These are phyloP conservation scores for Spisula subtruncata DNA, from an alignment of 2,888 invertebrate species.

Conservation along the genomic window DNA sequence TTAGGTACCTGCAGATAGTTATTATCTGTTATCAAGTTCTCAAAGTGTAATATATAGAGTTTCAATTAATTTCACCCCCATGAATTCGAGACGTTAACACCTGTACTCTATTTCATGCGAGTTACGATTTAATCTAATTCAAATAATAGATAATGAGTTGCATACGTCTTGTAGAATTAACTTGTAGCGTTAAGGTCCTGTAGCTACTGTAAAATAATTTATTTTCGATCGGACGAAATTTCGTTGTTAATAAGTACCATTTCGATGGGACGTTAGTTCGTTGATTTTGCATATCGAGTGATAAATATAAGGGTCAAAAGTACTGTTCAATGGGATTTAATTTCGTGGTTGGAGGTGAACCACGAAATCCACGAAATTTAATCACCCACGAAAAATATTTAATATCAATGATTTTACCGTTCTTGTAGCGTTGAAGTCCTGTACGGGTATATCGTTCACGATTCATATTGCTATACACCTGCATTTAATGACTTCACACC, in stretches of 20 bases:
- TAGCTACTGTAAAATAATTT: too few species aligned
- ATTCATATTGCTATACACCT: background rate
- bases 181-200: background rate
- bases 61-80: constrained; percentile 14
- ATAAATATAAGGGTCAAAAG: too few species aligned
- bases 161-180: constrained; percentile 4
- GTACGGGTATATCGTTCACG: background rate
- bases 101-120: background rate
- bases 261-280: too few species aligned
- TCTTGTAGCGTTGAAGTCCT: background rate
- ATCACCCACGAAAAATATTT: too few species aligned
- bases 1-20: background rate
- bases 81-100: constrained; percentile 1
- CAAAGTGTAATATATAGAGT: background rate
- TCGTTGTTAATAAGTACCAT: too few species aligned
- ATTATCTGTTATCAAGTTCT: background rate
- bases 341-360: too few species aligned
- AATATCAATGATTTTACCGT: too few species aligned
- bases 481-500: constrained; percentile 36
- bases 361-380: too few species aligned
- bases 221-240: too few species aligned
- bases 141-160: constrained; percentile 13
- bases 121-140: constrained; percentile 14
- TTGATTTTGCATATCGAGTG: too few species aligned
- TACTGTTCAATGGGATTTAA: too few species aligned